Base-by-base conservation (phyloP, 2,113 vertebrate species). In the Odontesthes bonariensis region DNA sequence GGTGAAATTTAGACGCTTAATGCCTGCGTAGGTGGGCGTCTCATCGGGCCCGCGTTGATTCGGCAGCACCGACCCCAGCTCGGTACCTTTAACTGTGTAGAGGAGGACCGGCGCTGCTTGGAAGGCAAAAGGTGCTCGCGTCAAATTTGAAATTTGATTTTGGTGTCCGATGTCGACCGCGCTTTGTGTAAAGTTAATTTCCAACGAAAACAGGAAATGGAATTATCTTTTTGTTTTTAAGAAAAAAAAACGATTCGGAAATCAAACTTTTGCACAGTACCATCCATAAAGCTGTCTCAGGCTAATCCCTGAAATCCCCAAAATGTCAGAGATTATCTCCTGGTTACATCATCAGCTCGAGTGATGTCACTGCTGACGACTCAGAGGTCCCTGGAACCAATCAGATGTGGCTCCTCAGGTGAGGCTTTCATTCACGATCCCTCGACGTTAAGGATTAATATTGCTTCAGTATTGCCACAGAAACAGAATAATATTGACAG, bases 391-490 rank as follows among this genome's bases (percentile, higher is more conserved):
- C 76, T 17, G 8, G 71, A 83, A 79, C 84, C 83, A 87, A 92
- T 88, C 82, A 61, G 63, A 87, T 73, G 53, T 54, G 67, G 82
- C 80, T 71, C 64, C 75, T 75, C 90, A 73, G 86, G 82, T 88
- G 84, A 89, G 88, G 86, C 74, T 75, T 85, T 65, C 62, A 38
- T 76, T 85, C 72, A 65, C 66, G 70, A 78, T 88, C 90, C 73
- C 75, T 76, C 66, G 22, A 86, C 86, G 84, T 85, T 63, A 83
- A 87, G 84, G 88, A 91, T 91, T 87, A 87, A 91, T 95, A 95
- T 95, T 95, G 94, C 94, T 95, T 94, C 83, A 88, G 86, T 95
- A 93, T 94, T 93, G 92, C 90, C 92, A 92, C 87, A 88, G 85
- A 89, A 91, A 90, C 69, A 88, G 81, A 84, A 81, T 63, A 83